Evolutionary conservation across 2,888 invertebrate genomes (phyloP).

Genomic region (Protophormia terraenovae): DNA sequence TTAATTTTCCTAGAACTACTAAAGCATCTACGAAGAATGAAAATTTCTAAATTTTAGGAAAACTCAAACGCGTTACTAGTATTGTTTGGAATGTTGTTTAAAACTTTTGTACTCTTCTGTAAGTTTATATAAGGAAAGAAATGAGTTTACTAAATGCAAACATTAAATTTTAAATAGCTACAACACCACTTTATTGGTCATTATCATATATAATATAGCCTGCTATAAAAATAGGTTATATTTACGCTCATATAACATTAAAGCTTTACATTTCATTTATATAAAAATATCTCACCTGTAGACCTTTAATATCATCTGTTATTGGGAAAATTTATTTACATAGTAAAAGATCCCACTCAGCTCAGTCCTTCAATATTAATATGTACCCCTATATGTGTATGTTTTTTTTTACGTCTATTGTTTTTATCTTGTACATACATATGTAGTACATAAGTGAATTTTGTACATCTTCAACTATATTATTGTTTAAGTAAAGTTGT

Average conservation of each 20-base stretch:
- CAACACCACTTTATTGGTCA: no score
- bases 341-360: neutral
- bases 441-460: no score
- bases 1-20: conserved; percentile 23
- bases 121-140: neutral
- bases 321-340: no score
- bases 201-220: no score
- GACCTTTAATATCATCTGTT: no score
- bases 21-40: neutral
- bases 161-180: no score
- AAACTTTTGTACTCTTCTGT: neutral
- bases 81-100: neutral
- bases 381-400: neutral
- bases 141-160: no score
- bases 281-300: no score
- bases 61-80: neutral
- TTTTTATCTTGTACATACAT: neutral
- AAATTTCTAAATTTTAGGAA: neutral
- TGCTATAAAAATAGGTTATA: no score
- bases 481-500: neutral
- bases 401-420: neutral
- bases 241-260: no score
- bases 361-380: neutral
- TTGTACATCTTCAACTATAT: neutral
- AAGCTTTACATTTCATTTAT: no score